Conservation (phyloP, 1,140 invertebrate species). For the Drosophila azteca region DNA sequence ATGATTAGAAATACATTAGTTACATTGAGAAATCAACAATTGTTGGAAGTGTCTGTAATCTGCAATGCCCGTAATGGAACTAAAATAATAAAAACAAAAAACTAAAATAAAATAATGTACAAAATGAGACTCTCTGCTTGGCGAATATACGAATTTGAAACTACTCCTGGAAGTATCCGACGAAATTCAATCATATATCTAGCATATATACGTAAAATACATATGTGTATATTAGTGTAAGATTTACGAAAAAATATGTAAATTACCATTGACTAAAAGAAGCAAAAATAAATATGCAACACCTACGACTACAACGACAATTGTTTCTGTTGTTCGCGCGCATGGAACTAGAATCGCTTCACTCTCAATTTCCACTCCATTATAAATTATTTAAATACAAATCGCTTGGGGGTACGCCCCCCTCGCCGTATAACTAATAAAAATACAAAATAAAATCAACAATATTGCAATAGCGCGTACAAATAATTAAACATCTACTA, state of each 20-base stretch:
- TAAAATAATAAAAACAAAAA: neutral
- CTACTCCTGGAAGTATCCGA: constrained; percentile 30
- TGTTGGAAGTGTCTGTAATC: constrained; percentile 7
- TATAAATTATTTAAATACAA: constrained; percentile 38
- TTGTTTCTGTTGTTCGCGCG: constrained; percentile 12
- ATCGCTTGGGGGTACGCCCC: neutral
- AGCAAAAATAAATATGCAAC: constrained; percentile 66
- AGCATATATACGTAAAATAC: constrained; percentile 22
- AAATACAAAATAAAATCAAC: constrained; percentile 62
- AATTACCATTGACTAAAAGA: constrained; percentile 51
- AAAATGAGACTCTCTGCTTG: constrained; percentile 18
- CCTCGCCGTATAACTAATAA: constrained; percentile 46
- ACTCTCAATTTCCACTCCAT: constrained; percentile 29
- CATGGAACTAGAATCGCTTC: constrained; percentile 46
- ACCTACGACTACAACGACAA: constrained; percentile 33
- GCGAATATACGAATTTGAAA: neutral
- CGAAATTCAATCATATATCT: constrained; percentile 18
- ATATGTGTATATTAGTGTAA: constrained; percentile 35
- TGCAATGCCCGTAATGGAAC: constrained; percentile 22
- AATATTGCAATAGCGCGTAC: constrained; percentile 52
- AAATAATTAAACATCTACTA: constrained; percentile 67
- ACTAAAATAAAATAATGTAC: neutral
- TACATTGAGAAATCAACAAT: constrained; percentile 36
- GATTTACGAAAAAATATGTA: constrained; percentile 47
- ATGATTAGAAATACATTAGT: constrained; percentile 52